phyloP scores from a whole-genome alignment of 2,113 vertebrate species.

The Nycticryphes semicollaris region DNA sequence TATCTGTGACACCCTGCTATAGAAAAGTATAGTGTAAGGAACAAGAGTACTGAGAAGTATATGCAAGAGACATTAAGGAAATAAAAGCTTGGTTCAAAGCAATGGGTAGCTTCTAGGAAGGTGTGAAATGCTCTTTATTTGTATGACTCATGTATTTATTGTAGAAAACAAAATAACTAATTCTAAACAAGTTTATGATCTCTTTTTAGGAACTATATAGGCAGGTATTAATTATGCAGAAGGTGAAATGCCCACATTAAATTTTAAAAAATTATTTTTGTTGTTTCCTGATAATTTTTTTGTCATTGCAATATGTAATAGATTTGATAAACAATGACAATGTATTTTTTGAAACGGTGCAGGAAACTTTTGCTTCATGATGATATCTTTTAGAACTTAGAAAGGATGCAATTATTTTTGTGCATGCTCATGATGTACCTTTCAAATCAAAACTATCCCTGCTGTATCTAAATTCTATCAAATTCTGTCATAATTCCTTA shows the following conservation, averaged over 20 bases:
- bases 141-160: neutral
- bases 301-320: neutral
- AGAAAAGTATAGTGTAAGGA: neutral
- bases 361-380: neutral
- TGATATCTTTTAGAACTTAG: neutral
- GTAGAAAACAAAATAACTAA: neutral
- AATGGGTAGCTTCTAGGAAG: neutral
- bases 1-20: neutral
- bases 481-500: neutral
- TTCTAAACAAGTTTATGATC: neutral
- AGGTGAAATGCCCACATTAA: neutral
- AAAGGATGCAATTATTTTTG: neutral
- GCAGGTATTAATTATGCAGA: neutral
- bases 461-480: neutral
- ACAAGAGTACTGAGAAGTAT: neutral
- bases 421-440: neutral
- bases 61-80: neutral
- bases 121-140: neutral
- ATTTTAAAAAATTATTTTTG: neutral
- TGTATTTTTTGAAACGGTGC: neutral
- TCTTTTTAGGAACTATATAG: neutral
- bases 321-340: neutral
- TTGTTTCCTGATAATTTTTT: neutral
- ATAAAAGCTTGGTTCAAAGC: neutral
- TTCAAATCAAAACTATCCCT: neutral